Evolutionary conservation across 2,113 vertebrate species (phyloP).

Genomic region (Fulica atra): DNA sequence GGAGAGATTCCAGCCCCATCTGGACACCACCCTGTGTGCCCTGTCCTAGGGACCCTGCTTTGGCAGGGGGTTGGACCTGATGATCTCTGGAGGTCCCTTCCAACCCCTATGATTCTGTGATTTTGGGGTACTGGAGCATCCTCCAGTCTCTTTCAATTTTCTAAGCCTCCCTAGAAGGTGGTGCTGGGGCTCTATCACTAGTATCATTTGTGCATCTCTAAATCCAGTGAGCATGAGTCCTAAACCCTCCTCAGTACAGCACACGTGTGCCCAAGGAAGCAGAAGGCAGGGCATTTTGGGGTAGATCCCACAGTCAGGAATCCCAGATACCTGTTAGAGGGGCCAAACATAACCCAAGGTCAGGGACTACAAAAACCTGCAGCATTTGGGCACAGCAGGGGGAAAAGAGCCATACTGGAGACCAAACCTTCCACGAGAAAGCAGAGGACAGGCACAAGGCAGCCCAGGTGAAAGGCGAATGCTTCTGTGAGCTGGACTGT

Average conservation of each 20-base stretch:
- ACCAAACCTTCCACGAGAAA: background rate
- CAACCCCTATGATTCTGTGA: too few species aligned
- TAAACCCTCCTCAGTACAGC: background rate
- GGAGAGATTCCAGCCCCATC: too few species aligned
- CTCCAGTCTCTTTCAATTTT: background rate
- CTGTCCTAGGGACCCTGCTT: too few species aligned
- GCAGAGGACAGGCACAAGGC: rapidly evolving
- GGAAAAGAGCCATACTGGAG: background rate
- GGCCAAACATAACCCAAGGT: background rate
- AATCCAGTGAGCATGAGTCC: background rate
- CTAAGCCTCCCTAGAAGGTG: background rate
- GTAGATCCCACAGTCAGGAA: background rate
- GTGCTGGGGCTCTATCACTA: background rate
- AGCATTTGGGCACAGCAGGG: rapidly evolving
- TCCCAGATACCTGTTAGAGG: background rate
- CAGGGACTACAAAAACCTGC: background rate
- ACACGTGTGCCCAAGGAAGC: background rate
- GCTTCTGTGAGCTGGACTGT: background rate
- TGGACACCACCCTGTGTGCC: too few species aligned
- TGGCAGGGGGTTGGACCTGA: too few species aligned
- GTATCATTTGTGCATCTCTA: background rate
- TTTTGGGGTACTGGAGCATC: background rate
- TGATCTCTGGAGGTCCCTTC: too few species aligned
- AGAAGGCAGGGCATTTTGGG: background rate
- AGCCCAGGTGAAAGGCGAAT: background rate